Evolutionary conservation across 1,140 invertebrate genomes (phyloP).

Genomic region (Drosophila ogumai): DNA sequence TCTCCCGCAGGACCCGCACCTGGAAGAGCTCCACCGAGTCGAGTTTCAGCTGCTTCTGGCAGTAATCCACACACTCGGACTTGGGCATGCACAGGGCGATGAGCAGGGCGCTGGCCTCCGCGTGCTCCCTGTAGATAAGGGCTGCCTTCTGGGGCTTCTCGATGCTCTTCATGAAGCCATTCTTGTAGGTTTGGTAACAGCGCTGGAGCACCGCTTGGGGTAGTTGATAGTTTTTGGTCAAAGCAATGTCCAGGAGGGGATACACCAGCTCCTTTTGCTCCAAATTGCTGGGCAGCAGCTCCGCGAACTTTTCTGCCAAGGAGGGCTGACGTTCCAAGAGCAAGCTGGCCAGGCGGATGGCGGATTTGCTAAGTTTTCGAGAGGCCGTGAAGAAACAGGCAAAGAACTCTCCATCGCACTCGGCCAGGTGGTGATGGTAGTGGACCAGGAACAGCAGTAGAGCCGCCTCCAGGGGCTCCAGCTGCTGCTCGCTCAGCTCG

Average conservation of each 20-base stretch:
- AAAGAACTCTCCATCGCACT: conserved; percentile 86
- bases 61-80: conserved; percentile 86
- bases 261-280: conserved; percentile 87
- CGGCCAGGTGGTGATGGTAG: conserved; percentile 86
- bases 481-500: conserved; percentile 74
- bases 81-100: conserved; percentile 86
- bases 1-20: conserved; percentile 86
- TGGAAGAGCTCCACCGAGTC: conserved; percentile 87
- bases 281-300: conserved; percentile 55
- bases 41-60: conserved; percentile 87
- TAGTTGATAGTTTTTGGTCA: conserved; percentile 80
- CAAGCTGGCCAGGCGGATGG: conserved; percentile 85
- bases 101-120: conserved; percentile 85
- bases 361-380: conserved; percentile 85
- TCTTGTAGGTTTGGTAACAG: conserved; percentile 87
- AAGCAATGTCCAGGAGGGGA: conserved; percentile 86
- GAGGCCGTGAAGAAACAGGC: conserved; percentile 77
- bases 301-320: conserved; percentile 84
- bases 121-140: conserved; percentile 86
- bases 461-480: conserved; percentile 86
- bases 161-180: conserved; percentile 87
- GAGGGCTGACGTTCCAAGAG: conserved; percentile 85
- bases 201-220: conserved; percentile 84
- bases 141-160: conserved; percentile 88
- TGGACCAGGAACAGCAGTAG: conserved; percentile 86